Conservation (phyloP, 2,888 invertebrate species). For the Athalia rosae region DNA sequence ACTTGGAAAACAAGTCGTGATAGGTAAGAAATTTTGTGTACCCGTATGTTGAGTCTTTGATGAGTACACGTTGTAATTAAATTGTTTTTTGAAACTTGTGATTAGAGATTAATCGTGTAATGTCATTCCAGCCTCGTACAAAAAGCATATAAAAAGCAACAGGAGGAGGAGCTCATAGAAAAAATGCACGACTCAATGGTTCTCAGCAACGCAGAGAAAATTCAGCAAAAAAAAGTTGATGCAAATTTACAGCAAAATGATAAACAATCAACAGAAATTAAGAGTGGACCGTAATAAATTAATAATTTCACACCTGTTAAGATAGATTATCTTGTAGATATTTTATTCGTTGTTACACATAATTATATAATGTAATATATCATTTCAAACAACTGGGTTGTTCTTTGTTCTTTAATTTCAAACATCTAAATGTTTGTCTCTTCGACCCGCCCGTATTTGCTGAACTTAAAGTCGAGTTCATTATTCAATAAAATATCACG, state of each 20-base stretch:
- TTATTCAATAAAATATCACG: too few species aligned
- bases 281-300: conserved; percentile 8
- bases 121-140: conserved; percentile 13
- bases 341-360: conserved; percentile 47
- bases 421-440: conserved; percentile 7
- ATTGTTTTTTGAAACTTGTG: not conserved
- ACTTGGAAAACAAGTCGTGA: conserved; percentile 72
- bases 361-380: conserved; percentile 35
- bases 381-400: conserved; percentile 15
- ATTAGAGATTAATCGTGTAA: not conserved
- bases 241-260: not conserved
- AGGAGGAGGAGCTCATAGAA: not conserved
- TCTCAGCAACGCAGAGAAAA: not conserved
- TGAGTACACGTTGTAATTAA: not conserved
- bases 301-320: conserved; percentile 2
- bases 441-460: too few species aligned
- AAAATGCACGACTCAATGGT: not conserved
- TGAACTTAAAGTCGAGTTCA: too few species aligned
- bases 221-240: conserved; percentile 3
- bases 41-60: not conserved
- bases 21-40: conserved; percentile 69
- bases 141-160: not conserved
- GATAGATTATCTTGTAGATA: conserved; percentile 33
- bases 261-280: conserved; percentile 2
- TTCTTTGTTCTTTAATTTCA: conserved; percentile 1